Evolutionary conservation across 2,113 vertebrate species (phyloP), one percentile per base, ranked within the genome.

Genomic region (Oxygymnocypris stewartii): DNA sequence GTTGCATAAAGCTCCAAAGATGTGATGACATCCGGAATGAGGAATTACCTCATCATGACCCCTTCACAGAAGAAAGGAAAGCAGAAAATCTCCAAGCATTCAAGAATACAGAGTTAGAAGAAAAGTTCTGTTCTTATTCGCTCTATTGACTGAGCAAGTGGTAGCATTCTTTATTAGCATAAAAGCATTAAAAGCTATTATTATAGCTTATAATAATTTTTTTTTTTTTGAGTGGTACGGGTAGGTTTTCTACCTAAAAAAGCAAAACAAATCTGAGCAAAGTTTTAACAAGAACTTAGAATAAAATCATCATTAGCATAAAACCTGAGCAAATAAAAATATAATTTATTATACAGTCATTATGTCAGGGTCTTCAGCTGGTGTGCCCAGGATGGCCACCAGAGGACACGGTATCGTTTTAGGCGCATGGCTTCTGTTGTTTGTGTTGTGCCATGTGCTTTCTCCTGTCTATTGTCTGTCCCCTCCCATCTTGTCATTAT

Each of bases 11-110:
- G 83, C 6, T 81, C 79, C 90, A 87, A 67, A 89, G 61, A 75
- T 37, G 84, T 88, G 77, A 83, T 51, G 49, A 78, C 14, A 78
- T 78, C 76, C 49, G 88, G 13, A 23, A 59, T 77, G 89, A 90
- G 65, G 76, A 85, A 91, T 90, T 88, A 90, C 89, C 86, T 90
- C 90, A 91, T 28, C 2, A 40, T 91, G 91, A 91, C 91, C 92
- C 87, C 88, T 91, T 93, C 83, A 90, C 81, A 79, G 91, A 75
- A 65, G 54, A 67, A 73, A 75, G 85, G 63, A 65, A 86, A 84
- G 59, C 76, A 84, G 69, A 90, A 87, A 61, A 85, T 42, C 40
- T 54, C 77, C 57, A 61, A 80, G 47, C 49, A 73, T 71, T 8
- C 6, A 23, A 51, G 44, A 71, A 5, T 44, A 16, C 40, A 81